A percentile compares a stretch with the other conserved stretches of the same genome.
phyloP scores from a whole-genome alignment of 64 coral and sea anemone species.

The Anthopleura sola region DNA sequence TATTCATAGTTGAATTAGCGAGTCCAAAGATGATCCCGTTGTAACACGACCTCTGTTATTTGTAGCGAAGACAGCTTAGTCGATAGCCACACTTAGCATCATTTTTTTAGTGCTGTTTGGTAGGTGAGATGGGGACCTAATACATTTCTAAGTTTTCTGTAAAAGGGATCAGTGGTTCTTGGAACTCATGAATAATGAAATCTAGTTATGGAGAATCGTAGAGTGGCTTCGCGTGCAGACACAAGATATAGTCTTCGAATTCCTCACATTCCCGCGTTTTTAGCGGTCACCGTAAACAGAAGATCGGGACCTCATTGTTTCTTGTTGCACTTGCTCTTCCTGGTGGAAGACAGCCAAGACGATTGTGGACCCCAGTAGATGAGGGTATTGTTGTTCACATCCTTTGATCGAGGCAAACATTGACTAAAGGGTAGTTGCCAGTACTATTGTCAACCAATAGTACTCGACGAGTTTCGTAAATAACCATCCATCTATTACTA shows the following conservation, averaged over 20 bases:
- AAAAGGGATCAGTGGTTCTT: slow-evolving; percentile 2
- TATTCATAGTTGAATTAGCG: slow-evolving; percentile 9
- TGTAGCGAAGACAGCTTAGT: slow-evolving; percentile 7
- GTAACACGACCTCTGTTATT: slow-evolving; percentile 9
- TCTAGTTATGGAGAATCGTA: slow-evolving; percentile 1
- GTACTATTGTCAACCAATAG: not conserved
- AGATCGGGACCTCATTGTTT: not conserved
- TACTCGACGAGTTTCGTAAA: slow-evolving; percentile 14
- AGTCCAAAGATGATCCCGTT: slow-evolving; percentile 7
- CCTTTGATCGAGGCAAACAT: slow-evolving; percentile 11
- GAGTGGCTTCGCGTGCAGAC: slow-evolving; percentile 15
- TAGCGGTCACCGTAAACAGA: slow-evolving; percentile 15
- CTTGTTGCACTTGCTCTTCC: slow-evolving; percentile 15
- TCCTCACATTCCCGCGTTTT: slow-evolving; percentile 28
- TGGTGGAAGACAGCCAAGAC: not conserved
- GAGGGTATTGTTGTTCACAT: slow-evolving; percentile 10
- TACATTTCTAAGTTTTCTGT: not conserved
- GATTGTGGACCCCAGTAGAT: not conserved
- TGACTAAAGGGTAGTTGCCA: slow-evolving; percentile 6
- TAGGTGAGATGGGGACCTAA: slow-evolving; percentile 3
- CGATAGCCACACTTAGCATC: slow-evolving; percentile 11
- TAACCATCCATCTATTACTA: not conserved
- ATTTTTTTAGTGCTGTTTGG: not conserved
- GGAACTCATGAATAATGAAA: slow-evolving; percentile 32
- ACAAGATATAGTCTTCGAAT: not conserved